A percentile compares a stretch with the other conserved stretches of the same genome.
These are phyloP conservation scores for Drosophila villosipedis DNA, from an alignment of 2,888 invertebrate species.

Conservation along the genomic window DNA sequence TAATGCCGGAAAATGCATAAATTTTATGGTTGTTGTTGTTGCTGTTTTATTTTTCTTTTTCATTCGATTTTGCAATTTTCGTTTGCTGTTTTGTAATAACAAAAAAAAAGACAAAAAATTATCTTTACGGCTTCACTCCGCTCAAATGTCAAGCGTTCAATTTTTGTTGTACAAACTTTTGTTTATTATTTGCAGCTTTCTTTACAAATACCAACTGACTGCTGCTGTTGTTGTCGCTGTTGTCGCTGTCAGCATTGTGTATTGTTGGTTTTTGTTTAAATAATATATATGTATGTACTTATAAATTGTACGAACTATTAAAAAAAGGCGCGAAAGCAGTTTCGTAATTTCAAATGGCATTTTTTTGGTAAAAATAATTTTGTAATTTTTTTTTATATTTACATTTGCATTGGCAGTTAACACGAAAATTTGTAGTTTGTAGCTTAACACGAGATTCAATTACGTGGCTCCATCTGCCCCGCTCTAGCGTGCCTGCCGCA, in stretches of 20 bases:
- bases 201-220: constrained; percentile 41
- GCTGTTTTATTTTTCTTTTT: neutral
- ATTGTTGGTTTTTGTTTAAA: constrained; percentile 55
- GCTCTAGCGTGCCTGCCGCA: constrained; percentile 18
- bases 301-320: constrained; percentile 43
- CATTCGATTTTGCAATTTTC: constrained; percentile 35
- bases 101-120: constrained; percentile 24
- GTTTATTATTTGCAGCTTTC: constrained; percentile 44
- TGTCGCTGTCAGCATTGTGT: neutral
- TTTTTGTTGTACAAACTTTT: constrained; percentile 37
- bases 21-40: constrained; percentile 39
- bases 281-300: constrained; percentile 39
- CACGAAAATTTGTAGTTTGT: constrained; percentile 53
- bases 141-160: constrained; percentile 60
- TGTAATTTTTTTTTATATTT: constrained; percentile 30
- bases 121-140: constrained; percentile 23
- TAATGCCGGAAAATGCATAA: constrained; percentile 79
- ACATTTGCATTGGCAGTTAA: constrained; percentile 60
- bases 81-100: constrained; percentile 55
- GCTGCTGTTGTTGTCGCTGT: neutral
- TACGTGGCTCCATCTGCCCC: constrained; percentile 32
- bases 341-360: constrained; percentile 50
- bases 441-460: constrained; percentile 51
- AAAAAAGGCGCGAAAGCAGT: constrained; percentile 26
- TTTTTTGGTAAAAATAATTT: constrained; percentile 14